phyloP scores from a whole-genome alignment of 1,140 invertebrate species.

The Copidosoma floridanum region DNA sequence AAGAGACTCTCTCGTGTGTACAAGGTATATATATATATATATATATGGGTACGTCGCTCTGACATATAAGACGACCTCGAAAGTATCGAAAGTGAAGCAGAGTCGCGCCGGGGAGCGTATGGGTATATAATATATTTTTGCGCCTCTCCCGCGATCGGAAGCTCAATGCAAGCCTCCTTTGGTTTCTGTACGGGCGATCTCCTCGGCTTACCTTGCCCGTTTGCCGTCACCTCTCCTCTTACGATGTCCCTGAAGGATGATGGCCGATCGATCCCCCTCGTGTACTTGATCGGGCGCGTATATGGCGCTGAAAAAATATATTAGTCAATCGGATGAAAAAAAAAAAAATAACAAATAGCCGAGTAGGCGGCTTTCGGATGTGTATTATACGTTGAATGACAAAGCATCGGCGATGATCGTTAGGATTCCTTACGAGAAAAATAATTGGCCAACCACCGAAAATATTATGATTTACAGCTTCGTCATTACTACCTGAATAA shows the following conservation, averaged over 20 bases:
- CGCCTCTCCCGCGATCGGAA: slow-evolving; percentile 4
- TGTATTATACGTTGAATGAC: no score
- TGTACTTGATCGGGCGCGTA: no score
- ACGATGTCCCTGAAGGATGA: slow-evolving; percentile 11
- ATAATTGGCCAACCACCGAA: no score
- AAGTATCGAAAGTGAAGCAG: slow-evolving; percentile 51
- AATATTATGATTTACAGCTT: no score
- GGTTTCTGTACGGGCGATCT: no score
- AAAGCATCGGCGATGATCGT: no score
- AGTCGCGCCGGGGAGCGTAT: background rate
- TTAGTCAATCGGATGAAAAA: background rate
- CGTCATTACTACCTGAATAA: no score
- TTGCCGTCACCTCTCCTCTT: slow-evolving; percentile 21
- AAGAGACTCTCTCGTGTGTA: slow-evolving; percentile 42
- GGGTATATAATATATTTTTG: no score
- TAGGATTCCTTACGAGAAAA: no score
- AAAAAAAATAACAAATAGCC: background rate
- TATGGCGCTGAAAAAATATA: no score
- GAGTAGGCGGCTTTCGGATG: slow-evolving; percentile 6
- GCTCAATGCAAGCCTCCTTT: no score
- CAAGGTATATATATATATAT: slow-evolving; percentile 30
- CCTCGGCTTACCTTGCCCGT: slow-evolving; percentile 6
- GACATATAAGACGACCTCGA: slow-evolving; percentile 46
- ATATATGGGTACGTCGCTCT: slow-evolving; percentile 27
- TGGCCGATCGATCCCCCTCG: no score